Evolutionary conservation across 1,140 invertebrate genomes (phyloP).

Genomic region (Apis dorsata): DNA sequence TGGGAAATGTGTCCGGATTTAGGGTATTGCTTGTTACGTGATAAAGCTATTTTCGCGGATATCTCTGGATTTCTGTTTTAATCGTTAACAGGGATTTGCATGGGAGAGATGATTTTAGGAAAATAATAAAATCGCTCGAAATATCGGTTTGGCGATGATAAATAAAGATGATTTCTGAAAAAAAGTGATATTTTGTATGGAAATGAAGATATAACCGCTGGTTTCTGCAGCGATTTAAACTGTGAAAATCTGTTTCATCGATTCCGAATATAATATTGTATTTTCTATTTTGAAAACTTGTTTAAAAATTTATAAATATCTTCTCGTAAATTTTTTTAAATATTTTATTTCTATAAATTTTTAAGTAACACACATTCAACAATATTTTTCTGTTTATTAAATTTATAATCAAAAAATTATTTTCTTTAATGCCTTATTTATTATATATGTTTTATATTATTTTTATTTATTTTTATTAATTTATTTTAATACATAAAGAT

Average conservation of each 20-base stretch:
- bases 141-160: neutral
- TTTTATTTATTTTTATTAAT: too few relatives aligned
- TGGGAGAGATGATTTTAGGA: neutral
- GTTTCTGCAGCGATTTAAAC: neutral
- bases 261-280: neutral
- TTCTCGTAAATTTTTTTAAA: too few relatives aligned
- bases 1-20: neutral
- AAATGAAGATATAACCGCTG: neutral
- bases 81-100: neutral
- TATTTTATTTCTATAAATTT: neutral
- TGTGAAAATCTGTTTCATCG: neutral
- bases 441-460: too few relatives aligned
- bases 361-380: too few relatives aligned
- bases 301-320: neutral
- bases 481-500: too few relatives aligned
- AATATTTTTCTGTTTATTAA: too few relatives aligned
- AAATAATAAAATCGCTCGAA: neutral
- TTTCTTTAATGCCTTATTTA: too few relatives aligned
- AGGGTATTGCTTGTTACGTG: neutral
- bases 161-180: neutral
- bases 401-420: too few relatives aligned
- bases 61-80: neutral
- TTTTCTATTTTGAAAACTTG: neutral
- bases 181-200: neutral
- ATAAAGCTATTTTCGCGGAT: neutral